These are phyloP conservation scores for Lagothrix lagotricha DNA, from an alignment of 2,797 vertebrate genomes.

Conservation along the genomic window DNA sequence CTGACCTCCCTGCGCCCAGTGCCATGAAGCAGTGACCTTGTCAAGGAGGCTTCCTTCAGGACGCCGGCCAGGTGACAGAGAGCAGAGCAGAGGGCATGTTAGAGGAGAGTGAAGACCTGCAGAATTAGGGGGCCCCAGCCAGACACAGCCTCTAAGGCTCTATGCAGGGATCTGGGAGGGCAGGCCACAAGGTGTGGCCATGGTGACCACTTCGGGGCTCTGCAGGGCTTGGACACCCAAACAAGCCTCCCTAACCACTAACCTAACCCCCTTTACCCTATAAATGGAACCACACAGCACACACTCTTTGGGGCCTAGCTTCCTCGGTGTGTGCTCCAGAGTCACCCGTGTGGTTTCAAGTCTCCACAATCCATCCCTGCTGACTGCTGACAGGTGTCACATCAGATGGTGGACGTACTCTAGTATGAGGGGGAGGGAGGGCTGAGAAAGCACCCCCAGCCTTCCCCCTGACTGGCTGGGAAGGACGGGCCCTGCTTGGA, in stretches of 20 bases:
- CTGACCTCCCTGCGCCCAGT: rapidly evolving
- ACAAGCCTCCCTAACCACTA: background rate
- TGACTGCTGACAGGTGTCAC: background rate
- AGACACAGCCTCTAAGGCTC: background rate
- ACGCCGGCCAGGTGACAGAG: background rate
- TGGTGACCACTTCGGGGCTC: background rate
- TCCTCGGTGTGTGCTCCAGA: background rate
- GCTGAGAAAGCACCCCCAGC: background rate
- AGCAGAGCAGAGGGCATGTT: no score
- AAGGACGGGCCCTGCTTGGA: background rate
- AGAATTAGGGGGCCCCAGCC: background rate
- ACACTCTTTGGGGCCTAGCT: background rate
- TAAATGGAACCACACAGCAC: background rate
- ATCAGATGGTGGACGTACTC: no score
- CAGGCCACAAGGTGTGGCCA: background rate
- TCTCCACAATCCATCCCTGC: background rate
- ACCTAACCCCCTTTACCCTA: background rate
- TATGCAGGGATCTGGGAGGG: rapidly evolving
- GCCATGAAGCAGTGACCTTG: background rate
- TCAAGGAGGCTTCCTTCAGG: background rate
- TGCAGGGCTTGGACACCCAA: background rate
- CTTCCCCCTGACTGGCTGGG: background rate
- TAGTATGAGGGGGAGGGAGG: background rate
- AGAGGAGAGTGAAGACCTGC: background rate
- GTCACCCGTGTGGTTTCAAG: background rate